Percentiles rank a stretch among this genome's conserved stretches.
Evolutionary conservation across 2,888 invertebrate species (phyloP).

Genomic region (Plagodis pulveraria): DNA sequence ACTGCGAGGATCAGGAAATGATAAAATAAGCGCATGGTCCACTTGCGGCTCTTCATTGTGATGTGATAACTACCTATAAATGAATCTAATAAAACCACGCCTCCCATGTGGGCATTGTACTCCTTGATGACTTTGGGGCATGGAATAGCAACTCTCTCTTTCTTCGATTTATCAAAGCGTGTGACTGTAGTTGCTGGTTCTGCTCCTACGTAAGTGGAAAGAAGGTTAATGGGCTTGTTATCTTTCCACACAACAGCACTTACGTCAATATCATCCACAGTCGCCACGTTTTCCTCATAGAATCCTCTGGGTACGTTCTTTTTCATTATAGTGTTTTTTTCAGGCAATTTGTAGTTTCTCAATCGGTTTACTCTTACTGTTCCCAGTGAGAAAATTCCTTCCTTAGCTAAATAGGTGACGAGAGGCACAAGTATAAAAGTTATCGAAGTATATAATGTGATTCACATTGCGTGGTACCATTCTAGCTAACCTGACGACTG

Average conservation of each 20-base stretch:
- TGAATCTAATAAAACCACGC: constrained; percentile 40
- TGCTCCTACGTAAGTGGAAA: constrained; percentile 52
- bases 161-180: constrained; percentile 43
- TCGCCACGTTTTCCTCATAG: constrained; percentile 45
- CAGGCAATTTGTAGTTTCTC: constrained; percentile 43
- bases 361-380: constrained; percentile 46
- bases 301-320: constrained; percentile 45
- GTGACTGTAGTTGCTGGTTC: constrained; percentile 46
- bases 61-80: constrained; percentile 45
- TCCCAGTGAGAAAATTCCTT: constrained; percentile 44
- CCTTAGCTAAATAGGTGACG: constrained; percentile 43
- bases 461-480: constrained; percentile 45
- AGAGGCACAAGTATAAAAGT: constrained; percentile 37
- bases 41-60: constrained; percentile 48
- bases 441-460: constrained; percentile 41
- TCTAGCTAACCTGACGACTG: constrained; percentile 44
- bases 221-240: constrained; percentile 51
- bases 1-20: constrained; percentile 47
- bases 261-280: constrained; percentile 44
- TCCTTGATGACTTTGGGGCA: constrained; percentile 44
- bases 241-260: constrained; percentile 53
- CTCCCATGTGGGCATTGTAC: constrained; percentile 43
- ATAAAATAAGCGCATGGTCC: constrained; percentile 49
- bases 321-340: constrained; percentile 32
- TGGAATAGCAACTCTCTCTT: constrained; percentile 31